phyloP scores from a whole-genome alignment of 1,140 invertebrate species.

The Colletes gigas region DNA sequence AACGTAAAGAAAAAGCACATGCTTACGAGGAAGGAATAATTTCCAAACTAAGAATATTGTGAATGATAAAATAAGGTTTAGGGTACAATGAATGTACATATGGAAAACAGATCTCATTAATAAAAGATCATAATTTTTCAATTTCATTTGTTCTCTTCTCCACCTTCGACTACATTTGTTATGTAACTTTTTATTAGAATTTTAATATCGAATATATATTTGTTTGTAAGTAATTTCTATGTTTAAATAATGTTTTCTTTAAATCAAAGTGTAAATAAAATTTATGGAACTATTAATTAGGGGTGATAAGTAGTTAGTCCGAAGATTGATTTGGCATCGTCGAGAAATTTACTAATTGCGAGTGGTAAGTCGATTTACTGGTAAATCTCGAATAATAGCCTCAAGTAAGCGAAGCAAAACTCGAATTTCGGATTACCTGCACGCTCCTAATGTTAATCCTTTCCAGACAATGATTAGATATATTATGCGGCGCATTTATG shows the following conservation, averaged over 20 bases:
- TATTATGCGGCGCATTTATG: too few species aligned
- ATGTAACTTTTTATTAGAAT: conserved; percentile 12
- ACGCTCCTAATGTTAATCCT: too few species aligned
- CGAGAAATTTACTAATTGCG: too few species aligned
- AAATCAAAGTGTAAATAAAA: background rate
- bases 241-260: conserved; percentile 11
- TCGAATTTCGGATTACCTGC: too few species aligned
- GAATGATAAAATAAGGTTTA: conserved; percentile 26
- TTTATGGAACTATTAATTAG: background rate
- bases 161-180: background rate
- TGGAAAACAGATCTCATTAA: conserved; percentile 32
- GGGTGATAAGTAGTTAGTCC: too few species aligned
- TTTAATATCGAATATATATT: conserved; percentile 21
- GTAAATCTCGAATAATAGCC: too few species aligned
- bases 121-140: conserved; percentile 52
- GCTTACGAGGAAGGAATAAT: background rate
- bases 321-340: too few species aligned
- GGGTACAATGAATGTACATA: conserved; percentile 18
- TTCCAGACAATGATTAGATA: too few species aligned
- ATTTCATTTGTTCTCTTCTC: conserved; percentile 40
- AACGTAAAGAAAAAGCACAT: conserved; percentile 12
- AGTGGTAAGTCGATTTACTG: too few species aligned
- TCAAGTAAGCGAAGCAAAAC: too few species aligned
- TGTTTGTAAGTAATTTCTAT: conserved; percentile 4
- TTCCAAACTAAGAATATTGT: conserved; percentile 26